Base-by-base conservation (phyloP, 2,113 vertebrate genomes). In the Tetrax tetrax region DNA sequence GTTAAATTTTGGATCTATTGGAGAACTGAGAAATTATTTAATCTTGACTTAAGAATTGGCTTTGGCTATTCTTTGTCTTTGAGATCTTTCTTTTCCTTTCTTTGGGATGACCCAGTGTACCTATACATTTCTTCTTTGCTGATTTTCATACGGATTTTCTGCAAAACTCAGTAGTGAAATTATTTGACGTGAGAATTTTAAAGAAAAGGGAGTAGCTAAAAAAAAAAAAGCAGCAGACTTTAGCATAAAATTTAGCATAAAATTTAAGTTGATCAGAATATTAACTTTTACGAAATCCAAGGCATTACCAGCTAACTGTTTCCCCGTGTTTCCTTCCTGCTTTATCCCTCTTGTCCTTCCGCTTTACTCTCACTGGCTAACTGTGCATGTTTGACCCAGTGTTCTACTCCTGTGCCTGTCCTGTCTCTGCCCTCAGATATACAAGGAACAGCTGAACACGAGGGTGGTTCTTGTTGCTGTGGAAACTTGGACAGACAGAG, bases 371-470 rank as follows among this genome's bases (percentile, higher is more conserved):
- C 93, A 96, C 87, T 97, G 96, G 97, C 97, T 98, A 94, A 97
- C 72, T 90, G 96, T 98, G 96, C 97, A 95, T 94, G 97, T 97
- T 92, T 98, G 97, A 98, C 98, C 98, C 98, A 97, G 97, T 98
- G 97, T 98, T 98, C 96, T 95, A 98, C 97, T 98, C 98, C 98
- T 98, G 95, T 98, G 76, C 98, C 97, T 98, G 97, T 98, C 97
- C 97, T 98, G 96, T 98, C 97, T 98, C 38, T 98, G 56, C 93
- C 97, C 91, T 78, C 98, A 99, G 99, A 98, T 99, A 97, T 99
- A 99, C 98, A 99, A 99, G 98, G 99, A 99, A 50, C 99, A 99
- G 83, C 98, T 99, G 89, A 98, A 99, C 65, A 99, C 99, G 19
- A 99, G 99, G 31, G 99, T 99, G 77, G 99, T 99, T 91, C 98